Percentiles rank a stretch among this genome's conserved stretches.
phyloP scores from a whole-genome alignment of 2,888 invertebrate species.

The Pollenia angustigena region DNA sequence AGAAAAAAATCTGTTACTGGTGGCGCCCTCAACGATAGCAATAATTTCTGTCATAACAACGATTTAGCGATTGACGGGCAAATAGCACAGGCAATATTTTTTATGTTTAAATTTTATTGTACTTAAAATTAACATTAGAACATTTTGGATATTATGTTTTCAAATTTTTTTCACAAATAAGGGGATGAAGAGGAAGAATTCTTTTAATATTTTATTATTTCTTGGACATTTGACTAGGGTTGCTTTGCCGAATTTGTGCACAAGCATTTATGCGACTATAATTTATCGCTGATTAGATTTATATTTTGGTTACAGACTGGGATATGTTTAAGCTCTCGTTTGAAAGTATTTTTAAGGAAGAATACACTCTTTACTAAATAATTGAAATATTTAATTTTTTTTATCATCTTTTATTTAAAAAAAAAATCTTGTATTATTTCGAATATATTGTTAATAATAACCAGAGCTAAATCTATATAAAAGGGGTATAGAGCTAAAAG shows the following conservation, averaged over 20 bases:
- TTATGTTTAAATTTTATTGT: too few species aligned
- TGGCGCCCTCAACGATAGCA: slow-evolving; percentile 75
- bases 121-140: background rate
- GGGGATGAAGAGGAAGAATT: slow-evolving; percentile 34
- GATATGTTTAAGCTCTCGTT: background rate
- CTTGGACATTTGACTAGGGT: slow-evolving; percentile 60
- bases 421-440: too few species aligned
- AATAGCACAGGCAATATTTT: slow-evolving; percentile 46
- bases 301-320: slow-evolving; percentile 10
- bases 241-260: slow-evolving; percentile 70
- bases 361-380: too few species aligned
- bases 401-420: too few species aligned
- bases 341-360: too few species aligned
- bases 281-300: slow-evolving; percentile 72
- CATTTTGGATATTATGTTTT: background rate
- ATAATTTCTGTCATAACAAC: slow-evolving; percentile 82
- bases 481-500: too few species aligned
- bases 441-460: too few species aligned
- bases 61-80: slow-evolving; percentile 77
- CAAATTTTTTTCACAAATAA: background rate
- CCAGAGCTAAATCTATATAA: too few species aligned
- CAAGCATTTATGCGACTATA: slow-evolving; percentile 74
- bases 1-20: slow-evolving; percentile 37
- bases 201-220: slow-evolving; percentile 44
- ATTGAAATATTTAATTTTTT: too few species aligned